Conservation (phyloP, 2,113 vertebrate genomes). For the Xiphophorus hellerii region DNA sequence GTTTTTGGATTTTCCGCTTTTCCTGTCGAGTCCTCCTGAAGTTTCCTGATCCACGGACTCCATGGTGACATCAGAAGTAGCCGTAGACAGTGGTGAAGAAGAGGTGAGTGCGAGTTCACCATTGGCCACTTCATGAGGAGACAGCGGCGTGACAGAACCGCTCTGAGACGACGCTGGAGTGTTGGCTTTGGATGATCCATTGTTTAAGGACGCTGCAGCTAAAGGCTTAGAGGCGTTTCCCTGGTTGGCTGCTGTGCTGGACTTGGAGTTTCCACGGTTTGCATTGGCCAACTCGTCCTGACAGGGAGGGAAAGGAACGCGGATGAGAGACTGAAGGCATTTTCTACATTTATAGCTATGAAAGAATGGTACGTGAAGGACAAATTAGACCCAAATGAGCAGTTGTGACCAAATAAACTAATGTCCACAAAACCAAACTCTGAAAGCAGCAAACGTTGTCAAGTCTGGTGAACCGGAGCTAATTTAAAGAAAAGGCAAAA, state of each 20-base stretch:
- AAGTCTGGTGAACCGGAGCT: too few species aligned
- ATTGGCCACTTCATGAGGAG: conserved; percentile 10
- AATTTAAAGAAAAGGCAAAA: not conserved
- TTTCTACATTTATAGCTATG: not conserved
- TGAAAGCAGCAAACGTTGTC: too few species aligned
- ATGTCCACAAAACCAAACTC: too few species aligned
- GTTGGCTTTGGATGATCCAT: conserved; percentile 44
- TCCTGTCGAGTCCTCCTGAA: conserved; percentile 76
- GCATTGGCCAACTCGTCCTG: conserved; percentile 91
- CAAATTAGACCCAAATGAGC: too few species aligned
- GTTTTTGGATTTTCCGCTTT: conserved; percentile 76
- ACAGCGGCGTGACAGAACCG: conserved; percentile 47
- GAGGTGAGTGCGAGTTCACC: conserved; percentile 72
- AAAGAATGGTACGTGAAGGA: not conserved
- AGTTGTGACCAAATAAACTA: too few species aligned
- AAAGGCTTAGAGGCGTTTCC: conserved; percentile 81
- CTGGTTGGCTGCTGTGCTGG: conserved; percentile 37
- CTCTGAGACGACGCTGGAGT: conserved; percentile 49
- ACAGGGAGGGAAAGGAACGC: not conserved
- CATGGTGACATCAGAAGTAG: conserved; percentile 77
- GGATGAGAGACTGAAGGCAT: not conserved
- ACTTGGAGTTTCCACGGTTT: conserved; percentile 78
- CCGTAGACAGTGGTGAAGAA: conserved; percentile 18
- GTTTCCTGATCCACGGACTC: conserved; percentile 73
- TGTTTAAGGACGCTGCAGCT: conserved; percentile 71